phyloP scores from a whole-genome alignment of 2,888 invertebrate genomes.

The Stomorhina lunata region DNA sequence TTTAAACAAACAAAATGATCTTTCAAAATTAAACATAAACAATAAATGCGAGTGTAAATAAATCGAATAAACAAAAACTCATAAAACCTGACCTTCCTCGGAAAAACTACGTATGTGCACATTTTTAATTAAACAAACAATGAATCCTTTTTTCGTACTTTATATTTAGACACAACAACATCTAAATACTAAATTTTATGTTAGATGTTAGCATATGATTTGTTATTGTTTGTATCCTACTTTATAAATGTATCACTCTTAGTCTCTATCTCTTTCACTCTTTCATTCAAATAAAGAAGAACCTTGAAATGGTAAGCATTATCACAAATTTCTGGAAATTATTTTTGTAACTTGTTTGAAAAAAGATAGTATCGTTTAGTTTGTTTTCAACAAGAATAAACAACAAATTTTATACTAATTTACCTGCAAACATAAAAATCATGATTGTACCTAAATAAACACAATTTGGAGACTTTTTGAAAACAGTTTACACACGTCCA shows the following conservation, averaged over 20 bases:
- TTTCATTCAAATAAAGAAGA: not conserved
- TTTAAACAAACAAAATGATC: constrained; percentile 7
- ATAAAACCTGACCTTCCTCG: not conserved
- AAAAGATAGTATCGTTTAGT: not conserved
- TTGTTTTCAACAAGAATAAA: not conserved
- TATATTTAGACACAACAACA: no score
- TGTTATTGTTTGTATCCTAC: no score
- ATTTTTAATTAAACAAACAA: not conserved
- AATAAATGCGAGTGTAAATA: not conserved
- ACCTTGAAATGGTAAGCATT: not conserved
- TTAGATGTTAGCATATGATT: no score
- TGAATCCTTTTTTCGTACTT: constrained; percentile 1
- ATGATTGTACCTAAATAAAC: constrained; percentile 20
- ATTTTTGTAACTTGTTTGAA: not conserved
- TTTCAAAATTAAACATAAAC: constrained; percentile 13
- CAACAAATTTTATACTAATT: constrained; percentile 25
- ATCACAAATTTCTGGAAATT: not conserved
- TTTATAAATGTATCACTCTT: not conserved
- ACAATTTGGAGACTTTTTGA: constrained; percentile 26
- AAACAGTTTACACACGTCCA: no score
- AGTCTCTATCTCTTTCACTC: not conserved
- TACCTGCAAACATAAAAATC: constrained; percentile 32
- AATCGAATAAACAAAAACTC: not conserved
- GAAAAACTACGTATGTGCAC: not conserved
- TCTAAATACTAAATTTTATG: no score